A percentile compares a stretch with the other conserved stretches of the same genome.
phyloP scores from a whole-genome alignment of 1,140 invertebrate species.

The Colletes latitarsis region DNA sequence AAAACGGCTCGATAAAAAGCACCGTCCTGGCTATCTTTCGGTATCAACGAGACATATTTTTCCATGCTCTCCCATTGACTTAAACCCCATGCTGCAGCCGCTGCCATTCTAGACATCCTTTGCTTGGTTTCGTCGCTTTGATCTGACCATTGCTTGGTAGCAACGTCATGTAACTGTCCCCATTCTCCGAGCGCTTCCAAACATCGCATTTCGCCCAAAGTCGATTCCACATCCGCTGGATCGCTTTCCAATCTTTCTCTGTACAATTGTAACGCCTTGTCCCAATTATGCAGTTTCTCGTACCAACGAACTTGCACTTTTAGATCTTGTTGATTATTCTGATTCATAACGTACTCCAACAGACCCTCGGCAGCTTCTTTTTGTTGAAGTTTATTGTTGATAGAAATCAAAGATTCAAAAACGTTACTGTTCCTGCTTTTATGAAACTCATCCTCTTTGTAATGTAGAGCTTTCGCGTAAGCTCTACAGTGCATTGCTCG shows the following conservation, averaged over 20 bases:
- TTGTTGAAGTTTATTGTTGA: constrained; percentile 99
- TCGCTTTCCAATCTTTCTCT: constrained; percentile 85
- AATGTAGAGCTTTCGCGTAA: constrained; percentile 97
- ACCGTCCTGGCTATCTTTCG: constrained; percentile 95
- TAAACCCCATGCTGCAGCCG: constrained; percentile 97
- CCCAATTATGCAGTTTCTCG: constrained; percentile 99
- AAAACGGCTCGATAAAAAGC: constrained; percentile 98
- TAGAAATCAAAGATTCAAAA: constrained; percentile 96
- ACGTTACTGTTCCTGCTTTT: constrained; percentile 86
- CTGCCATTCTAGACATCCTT: constrained; percentile 94
- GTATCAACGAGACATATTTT: constrained; percentile 92
- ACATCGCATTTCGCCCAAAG: constrained; percentile 97
- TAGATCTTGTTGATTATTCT: constrained; percentile 84
- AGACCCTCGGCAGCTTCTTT: constrained; percentile 97
- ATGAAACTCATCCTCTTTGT: constrained; percentile 98
- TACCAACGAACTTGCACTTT: constrained; percentile 98
- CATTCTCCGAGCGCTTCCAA: constrained; percentile 98
- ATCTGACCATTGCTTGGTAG: constrained; percentile 88
- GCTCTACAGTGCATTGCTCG: constrained; percentile 93
- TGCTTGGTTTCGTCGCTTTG: constrained; percentile 87
- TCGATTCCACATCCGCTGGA: constrained; percentile 88
- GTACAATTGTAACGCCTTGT: constrained; percentile 95
- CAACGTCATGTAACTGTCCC: constrained; percentile 91
- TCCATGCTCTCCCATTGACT: constrained; percentile 96
- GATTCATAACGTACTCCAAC: constrained; percentile 94